Percentiles rank a stretch among this genome's conserved stretches.
These are phyloP conservation scores for Irena cyanogastra DNA, from an alignment of 2,113 vertebrate genomes.

Conservation along the genomic window DNA sequence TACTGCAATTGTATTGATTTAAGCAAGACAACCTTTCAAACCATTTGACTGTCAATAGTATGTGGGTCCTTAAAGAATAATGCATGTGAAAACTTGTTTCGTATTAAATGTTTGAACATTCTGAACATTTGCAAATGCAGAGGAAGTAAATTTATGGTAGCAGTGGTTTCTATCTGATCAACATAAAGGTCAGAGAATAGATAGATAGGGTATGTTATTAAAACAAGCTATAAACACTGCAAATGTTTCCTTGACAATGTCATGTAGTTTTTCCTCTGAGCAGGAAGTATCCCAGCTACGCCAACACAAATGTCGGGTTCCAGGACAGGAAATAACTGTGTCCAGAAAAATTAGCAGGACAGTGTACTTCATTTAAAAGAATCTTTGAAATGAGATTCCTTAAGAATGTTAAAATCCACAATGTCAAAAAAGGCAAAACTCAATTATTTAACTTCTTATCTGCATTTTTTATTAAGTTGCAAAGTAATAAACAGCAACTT, in stretches of 20 bases:
- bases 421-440: background rate
- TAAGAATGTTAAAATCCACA: background rate
- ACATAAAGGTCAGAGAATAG: slow-evolving; percentile 3
- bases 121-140: background rate
- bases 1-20: background rate
- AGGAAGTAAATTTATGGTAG: background rate
- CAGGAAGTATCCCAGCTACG: background rate
- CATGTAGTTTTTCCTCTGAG: background rate
- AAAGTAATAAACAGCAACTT: background rate
- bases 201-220: background rate
- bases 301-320: background rate
- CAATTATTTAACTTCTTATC: background rate
- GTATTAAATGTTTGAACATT: background rate
- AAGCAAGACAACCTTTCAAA: background rate
- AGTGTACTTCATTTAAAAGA: background rate
- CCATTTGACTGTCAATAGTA: background rate
- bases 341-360: background rate
- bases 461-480: background rate
- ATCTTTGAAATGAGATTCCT: background rate
- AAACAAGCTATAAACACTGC: slow-evolving; percentile 10
- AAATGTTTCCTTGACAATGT: slow-evolving; percentile 43
- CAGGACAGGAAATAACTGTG: background rate
- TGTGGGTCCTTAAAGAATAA: background rate
- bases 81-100: background rate
- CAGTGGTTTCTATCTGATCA: background rate